A percentile compares a stretch with the other conserved stretches of the same genome.
These are phyloP conservation scores for Mormyrops boulengeri DNA, from an alignment of 2,797 vertebrate genomes.

Conservation along the genomic window DNA sequence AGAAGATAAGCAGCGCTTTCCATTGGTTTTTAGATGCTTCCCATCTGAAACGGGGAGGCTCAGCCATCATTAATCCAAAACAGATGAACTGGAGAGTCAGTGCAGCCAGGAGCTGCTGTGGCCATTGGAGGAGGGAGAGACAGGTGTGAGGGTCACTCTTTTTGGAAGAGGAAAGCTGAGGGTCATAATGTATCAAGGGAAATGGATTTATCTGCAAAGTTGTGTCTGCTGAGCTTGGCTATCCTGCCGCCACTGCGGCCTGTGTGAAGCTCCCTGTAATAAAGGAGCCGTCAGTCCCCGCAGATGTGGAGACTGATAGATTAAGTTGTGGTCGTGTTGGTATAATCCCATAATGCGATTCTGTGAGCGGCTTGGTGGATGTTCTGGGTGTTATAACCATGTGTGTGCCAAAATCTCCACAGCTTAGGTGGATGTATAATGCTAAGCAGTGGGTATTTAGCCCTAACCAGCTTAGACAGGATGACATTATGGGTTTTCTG, in stretches of 20 bases:
- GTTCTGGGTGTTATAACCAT: background rate
- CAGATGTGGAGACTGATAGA: background rate
- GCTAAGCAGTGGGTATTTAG: background rate
- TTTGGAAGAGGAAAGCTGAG: background rate
- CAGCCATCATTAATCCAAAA: background rate
- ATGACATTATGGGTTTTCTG: background rate
- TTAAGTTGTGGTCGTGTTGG: background rate
- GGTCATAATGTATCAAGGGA: background rate
- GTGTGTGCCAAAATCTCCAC: background rate
- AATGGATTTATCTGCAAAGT: background rate
- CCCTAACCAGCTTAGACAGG: background rate
- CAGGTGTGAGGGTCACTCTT: background rate
- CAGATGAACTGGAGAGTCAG: background rate
- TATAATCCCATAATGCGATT: background rate
- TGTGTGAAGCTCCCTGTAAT: background rate
- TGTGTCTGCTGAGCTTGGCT: background rate
- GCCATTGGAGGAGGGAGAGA: background rate
- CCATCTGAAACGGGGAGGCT: background rate
- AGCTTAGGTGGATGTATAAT: background rate
- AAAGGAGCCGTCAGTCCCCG: background rate
- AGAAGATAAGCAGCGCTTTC: background rate
- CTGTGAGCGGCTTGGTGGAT: background rate
- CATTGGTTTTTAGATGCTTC: background rate
- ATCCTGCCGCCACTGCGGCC: background rate
- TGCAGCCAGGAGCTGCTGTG: constrained; percentile 1